Evolutionary conservation across 2,888 invertebrate genomes (phyloP).

Genomic region (Brassicogethes aeneus): DNA sequence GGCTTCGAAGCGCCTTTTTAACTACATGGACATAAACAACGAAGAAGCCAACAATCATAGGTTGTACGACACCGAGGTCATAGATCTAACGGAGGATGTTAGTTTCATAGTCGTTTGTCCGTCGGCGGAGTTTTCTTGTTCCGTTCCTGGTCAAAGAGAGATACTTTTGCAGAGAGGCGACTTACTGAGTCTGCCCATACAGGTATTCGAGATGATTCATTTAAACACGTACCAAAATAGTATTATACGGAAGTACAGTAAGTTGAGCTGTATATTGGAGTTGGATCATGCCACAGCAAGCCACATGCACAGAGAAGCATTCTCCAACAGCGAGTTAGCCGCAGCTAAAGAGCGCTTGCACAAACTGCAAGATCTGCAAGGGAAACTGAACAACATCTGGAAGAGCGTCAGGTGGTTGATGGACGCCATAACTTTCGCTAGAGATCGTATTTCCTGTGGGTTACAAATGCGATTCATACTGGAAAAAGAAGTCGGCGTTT

Average conservation of each 20-base stretch:
- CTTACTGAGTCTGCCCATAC: slow-evolving; percentile 77
- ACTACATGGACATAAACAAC: slow-evolving; percentile 67
- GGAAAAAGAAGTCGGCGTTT: slow-evolving; percentile 31
- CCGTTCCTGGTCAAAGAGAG: slow-evolving; percentile 80
- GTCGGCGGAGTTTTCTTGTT: slow-evolving; percentile 86
- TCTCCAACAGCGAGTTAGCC: slow-evolving; percentile 80
- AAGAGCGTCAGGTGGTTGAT: slow-evolving; percentile 92
- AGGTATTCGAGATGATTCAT: slow-evolving; percentile 88
- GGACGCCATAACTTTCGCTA: slow-evolving; percentile 88
- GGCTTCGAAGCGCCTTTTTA: slow-evolving; percentile 66
- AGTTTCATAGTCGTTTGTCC: slow-evolving; percentile 90
- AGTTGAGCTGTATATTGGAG: slow-evolving; percentile 88
- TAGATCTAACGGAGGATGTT: slow-evolving; percentile 85
- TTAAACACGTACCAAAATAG: slow-evolving; percentile 87
- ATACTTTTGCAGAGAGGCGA: slow-evolving; percentile 77
- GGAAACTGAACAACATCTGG: slow-evolving; percentile 83
- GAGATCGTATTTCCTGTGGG: slow-evolving; percentile 56
- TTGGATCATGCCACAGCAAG: slow-evolving; percentile 86
- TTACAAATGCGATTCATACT: slow-evolving; percentile 41
- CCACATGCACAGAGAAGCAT: slow-evolving; percentile 90
- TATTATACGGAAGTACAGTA: slow-evolving; percentile 84
- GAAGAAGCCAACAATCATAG: slow-evolving; percentile 67
- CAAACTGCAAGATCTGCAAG: slow-evolving; percentile 76
- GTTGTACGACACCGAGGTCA: slow-evolving; percentile 87
- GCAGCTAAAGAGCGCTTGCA: slow-evolving; percentile 77